These are phyloP conservation scores for Clepsis dumicolana DNA, from an alignment of 2,888 invertebrate genomes.

Conservation along the genomic window DNA sequence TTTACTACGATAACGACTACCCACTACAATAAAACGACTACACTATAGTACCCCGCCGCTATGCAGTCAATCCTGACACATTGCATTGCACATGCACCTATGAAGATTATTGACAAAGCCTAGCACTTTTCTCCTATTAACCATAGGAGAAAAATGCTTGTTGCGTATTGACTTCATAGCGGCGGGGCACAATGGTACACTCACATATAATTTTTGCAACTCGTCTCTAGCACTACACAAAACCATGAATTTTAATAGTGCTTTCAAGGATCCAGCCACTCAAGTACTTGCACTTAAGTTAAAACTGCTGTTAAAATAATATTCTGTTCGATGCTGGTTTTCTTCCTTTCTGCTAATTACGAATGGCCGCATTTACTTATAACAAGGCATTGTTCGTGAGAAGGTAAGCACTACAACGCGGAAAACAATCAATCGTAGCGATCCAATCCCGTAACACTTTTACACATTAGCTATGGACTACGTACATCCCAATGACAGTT, in stretches of 20 bases:
- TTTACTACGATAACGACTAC: neutral
- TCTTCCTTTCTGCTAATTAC: constrained; percentile 20
- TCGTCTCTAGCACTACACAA: too few species aligned
- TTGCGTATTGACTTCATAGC: too few species aligned
- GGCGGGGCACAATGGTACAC: too few species aligned
- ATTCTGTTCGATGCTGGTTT: constrained; percentile 48
- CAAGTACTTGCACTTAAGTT: neutral
- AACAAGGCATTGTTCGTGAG: constrained; percentile 67
- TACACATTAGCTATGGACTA: constrained; percentile 53
- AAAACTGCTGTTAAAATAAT: constrained; percentile 10
- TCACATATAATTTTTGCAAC: too few species aligned
- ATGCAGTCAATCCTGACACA: too few species aligned
- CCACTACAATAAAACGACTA: too few species aligned
- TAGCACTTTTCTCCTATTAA: too few species aligned
- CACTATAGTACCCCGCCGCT: too few species aligned
- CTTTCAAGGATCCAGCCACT: neutral
- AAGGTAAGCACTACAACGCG: constrained; percentile 54
- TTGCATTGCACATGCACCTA: too few species aligned
- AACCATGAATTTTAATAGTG: too few species aligned
- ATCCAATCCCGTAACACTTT: constrained; percentile 58
- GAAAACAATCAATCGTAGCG: constrained; percentile 61
- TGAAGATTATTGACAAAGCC: too few species aligned
- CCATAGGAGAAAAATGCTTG: too few species aligned
- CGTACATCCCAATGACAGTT: constrained; percentile 53
- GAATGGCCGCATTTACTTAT: constrained; percentile 49